These are phyloP conservation scores for Microchirus variegatus DNA, from an alignment of 2,797 vertebrate genomes.

Conservation along the genomic window DNA sequence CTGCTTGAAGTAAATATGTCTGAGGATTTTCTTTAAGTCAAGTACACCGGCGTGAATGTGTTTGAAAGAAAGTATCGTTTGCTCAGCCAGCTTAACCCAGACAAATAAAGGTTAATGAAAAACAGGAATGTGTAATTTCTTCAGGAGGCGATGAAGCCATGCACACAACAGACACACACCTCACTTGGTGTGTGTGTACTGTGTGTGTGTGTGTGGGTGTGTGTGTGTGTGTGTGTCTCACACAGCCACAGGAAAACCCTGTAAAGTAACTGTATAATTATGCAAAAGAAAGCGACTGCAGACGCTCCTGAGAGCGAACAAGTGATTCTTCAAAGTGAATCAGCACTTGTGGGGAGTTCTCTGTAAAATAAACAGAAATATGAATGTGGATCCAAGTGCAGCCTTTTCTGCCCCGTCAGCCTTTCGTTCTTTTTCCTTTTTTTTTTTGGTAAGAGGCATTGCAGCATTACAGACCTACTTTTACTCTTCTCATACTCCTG, in stretches of 20 bases:
- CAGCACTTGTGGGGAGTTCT: conserved; percentile 63
- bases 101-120: conserved; percentile 72
- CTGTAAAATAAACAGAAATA: conserved; percentile 60
- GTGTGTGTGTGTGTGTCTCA: conserved; percentile 19
- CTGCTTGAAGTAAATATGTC: conserved; percentile 36
- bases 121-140: conserved; percentile 58
- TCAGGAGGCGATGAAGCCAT: conserved; percentile 16
- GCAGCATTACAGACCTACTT: conserved; percentile 69
- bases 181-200: conserved; percentile 16
- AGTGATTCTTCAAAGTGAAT: conserved; percentile 61
- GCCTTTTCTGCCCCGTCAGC: conserved; percentile 65
- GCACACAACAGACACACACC: conserved; percentile 12
- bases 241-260: conserved; percentile 43
- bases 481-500: conserved; percentile 31
- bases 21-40: conserved; percentile 28
- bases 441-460: conserved; percentile 44
- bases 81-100: conserved; percentile 51
- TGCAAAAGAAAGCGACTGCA: conserved; percentile 39
- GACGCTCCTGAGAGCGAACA: conserved; percentile 37
- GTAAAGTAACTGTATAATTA: conserved; percentile 51
- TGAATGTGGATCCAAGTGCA: conserved; percentile 68
- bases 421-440: conserved; percentile 39
- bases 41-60: conserved; percentile 19
- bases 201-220: conserved; percentile 15
- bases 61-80: conserved; percentile 49